phyloP scores from a whole-genome alignment of 2,888 invertebrate genomes.

The Blastobasis lacticolella region DNA sequence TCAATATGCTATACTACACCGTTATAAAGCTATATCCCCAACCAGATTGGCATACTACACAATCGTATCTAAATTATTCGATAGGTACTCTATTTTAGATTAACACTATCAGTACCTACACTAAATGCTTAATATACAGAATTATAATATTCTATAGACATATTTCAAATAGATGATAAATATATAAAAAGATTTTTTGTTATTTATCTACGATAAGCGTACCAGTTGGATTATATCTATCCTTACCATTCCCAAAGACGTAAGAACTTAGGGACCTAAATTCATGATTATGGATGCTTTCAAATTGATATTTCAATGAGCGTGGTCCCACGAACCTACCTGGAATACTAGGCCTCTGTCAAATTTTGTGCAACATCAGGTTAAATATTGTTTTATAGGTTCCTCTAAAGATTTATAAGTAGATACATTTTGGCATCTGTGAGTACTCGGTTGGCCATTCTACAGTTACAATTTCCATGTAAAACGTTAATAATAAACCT shows the following conservation, averaged over 20 bases:
- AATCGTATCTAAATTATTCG: conserved; percentile 30
- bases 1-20: conserved; percentile 39
- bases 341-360: conserved; percentile 52
- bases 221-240: conserved; percentile 58
- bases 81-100: not conserved
- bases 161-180: conserved; percentile 51
- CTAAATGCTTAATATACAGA: conserved; percentile 66
- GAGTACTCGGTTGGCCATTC: conserved; percentile 2
- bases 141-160: conserved; percentile 34
- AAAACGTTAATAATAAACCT: not conserved
- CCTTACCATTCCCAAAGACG: conserved; percentile 51
- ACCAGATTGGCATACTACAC: conserved; percentile 51
- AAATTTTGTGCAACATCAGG: conserved; percentile 21
- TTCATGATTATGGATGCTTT: conserved; percentile 60
- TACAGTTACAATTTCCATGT: too few relatives aligned
- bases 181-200: conserved; percentile 62
- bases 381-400: conserved; percentile 6
- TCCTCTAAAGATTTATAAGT: conserved; percentile 3
- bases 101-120: conserved; percentile 21
- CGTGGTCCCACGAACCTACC: conserved; percentile 66
- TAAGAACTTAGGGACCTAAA: conserved; percentile 41
- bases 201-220: conserved; percentile 67
- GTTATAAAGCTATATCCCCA: conserved; percentile 82
- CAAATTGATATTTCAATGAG: conserved; percentile 59
- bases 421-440: conserved; percentile 12